These are phyloP conservation scores for Parauchenoglanis punctatus DNA, from an alignment of 2,797 vertebrate genomes.

Conservation along the genomic window DNA sequence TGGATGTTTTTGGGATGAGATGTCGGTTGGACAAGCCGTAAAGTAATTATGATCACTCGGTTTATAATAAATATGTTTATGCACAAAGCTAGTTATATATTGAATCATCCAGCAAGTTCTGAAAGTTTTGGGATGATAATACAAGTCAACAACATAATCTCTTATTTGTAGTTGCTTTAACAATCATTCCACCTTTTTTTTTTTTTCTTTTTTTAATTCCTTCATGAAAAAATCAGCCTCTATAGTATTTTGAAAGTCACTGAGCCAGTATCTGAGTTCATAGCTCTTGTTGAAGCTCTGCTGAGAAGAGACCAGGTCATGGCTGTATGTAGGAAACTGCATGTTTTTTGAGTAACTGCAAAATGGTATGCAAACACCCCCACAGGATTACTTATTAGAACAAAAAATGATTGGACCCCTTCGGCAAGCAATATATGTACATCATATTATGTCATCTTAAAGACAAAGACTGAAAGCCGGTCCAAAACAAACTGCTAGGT, in stretches of 20 bases:
- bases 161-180: neutral
- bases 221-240: neutral
- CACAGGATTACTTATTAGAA: neutral
- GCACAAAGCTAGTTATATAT: neutral
- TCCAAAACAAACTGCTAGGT: neutral
- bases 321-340: neutral
- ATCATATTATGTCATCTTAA: neutral
- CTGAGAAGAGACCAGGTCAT: neutral
- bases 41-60: neutral
- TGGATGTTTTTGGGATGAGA: neutral
- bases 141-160: neutral
- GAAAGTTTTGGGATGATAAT: neutral
- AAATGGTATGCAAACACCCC: neutral
- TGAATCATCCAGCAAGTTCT: neutral
- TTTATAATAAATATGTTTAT: neutral
- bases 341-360: neutral
- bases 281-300: neutral
- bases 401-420: neutral
- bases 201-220: too few relatives aligned
- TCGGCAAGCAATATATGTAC: neutral
- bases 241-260: neutral
- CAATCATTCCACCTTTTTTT: neutral
- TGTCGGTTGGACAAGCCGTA: neutral
- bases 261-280: neutral
- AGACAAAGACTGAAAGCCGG: slow-evolving; percentile 9